Base-by-base conservation (phyloP, 2,113 vertebrate species). In the Seriola quinqueradiata region DNA sequence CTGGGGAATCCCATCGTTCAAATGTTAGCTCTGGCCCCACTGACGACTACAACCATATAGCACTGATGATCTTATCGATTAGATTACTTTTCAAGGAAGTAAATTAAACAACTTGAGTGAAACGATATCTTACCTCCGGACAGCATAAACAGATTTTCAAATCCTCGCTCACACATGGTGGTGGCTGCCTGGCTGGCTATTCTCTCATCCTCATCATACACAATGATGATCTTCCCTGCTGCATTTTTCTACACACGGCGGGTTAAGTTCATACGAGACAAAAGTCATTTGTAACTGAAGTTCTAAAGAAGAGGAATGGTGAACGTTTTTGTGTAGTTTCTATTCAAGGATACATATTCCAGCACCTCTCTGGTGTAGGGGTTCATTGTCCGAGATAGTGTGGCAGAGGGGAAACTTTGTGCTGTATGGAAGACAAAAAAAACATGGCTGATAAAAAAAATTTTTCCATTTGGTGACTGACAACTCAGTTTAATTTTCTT, bases 111-210 rank as follows among this genome's bases (percentile, higher is more conserved):
- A 2, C 40, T 8, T 23, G 19, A 25, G 48, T 6, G 10, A 54
- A 28, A 28, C 4, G 1, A 64, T 1, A 21, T 3, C 93, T 89
- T 63, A 98, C 98, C 98, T 95, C 98, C 98, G 0, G 97, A 98
- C 4, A 99, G 93, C 97, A 99, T 96, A 80, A 98, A 99, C 16
- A 99, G 88, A 75, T 99, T 99, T 77, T 99, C 97, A 2, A 99
- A 97, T 5, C 98, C 98, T 55, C 97, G 93, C 82, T 99, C 96
- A 0, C 97, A 99, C 97, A 99, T 97, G 82, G 92, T 96, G 19
- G 97, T 98, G 17, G 98, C 97, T 0, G 97, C 97, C 89, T 97
- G 97, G 83, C 95, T 96, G 8, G 98, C 97, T n/a, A 97, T 75
- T 38, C 97, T 89, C 93, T 99, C 98, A 0, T 99, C 98, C 0